Percentiles rank a stretch among this genome's conserved stretches.
These are phyloP conservation scores for Danio jaintianensis DNA, from an alignment of 2,797 vertebrate genomes.

Conservation along the genomic window DNA sequence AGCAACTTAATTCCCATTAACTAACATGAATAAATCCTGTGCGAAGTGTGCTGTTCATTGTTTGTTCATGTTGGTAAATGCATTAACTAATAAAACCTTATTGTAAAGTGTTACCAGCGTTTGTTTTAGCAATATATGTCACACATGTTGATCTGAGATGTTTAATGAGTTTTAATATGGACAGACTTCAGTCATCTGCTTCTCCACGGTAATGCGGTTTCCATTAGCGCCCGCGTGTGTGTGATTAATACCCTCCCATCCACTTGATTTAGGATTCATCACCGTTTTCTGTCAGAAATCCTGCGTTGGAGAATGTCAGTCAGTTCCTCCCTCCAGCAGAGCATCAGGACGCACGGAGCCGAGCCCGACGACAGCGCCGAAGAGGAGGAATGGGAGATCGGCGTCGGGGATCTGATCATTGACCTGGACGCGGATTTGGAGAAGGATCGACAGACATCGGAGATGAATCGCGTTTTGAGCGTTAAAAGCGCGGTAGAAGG, in stretches of 20 bases:
- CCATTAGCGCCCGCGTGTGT: constrained; percentile 30
- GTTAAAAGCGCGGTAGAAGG: constrained; percentile 83
- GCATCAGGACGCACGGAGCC: constrained; percentile 84
- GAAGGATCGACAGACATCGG: constrained; percentile 91
- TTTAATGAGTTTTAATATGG: constrained; percentile 9
- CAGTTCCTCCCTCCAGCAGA: constrained; percentile 84
- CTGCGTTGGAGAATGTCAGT: constrained; percentile 89
- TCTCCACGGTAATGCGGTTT: neutral
- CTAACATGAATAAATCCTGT: too few relatives aligned
- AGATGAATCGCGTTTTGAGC: constrained; percentile 90
- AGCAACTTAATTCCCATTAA: too few relatives aligned
- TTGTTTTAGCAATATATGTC: neutral
- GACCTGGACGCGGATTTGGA: constrained; percentile 95
- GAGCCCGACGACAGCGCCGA: constrained; percentile 84
- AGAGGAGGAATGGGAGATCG: constrained; percentile 90
- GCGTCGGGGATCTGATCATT: constrained; percentile 90
- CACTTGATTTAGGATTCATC: constrained; percentile 81
- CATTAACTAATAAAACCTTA: too few relatives aligned
- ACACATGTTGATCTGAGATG: neutral
- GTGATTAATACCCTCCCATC: constrained; percentile 84
- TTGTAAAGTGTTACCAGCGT: too few relatives aligned
- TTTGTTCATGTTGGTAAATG: too few relatives aligned
- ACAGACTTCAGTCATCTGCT: neutral
- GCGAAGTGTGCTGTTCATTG: too few relatives aligned
- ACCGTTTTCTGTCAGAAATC: constrained; percentile 84